These are phyloP conservation scores for Pseudorectes ferrugineus DNA, from an alignment of 2,113 vertebrate genomes.

Conservation along the genomic window DNA sequence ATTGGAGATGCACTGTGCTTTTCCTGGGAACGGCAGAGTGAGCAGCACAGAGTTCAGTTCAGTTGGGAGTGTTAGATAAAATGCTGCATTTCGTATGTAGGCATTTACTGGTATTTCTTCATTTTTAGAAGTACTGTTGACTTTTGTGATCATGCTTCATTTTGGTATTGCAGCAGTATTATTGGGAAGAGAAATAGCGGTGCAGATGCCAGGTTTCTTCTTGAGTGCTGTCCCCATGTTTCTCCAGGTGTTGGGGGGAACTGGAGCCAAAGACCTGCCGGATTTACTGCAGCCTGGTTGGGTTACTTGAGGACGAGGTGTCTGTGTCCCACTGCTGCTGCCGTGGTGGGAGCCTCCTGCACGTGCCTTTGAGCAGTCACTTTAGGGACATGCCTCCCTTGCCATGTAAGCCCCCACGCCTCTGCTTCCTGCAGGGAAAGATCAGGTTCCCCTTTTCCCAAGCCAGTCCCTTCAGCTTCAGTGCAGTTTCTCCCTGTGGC, in stretches of 20 bases:
- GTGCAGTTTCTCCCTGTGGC: neutral
- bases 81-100: neutral
- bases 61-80: neutral
- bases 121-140: constrained; percentile 12
- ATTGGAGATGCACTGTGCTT: neutral
- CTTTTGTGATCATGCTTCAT: neutral
- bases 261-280: neutral
- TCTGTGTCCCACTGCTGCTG: neutral
- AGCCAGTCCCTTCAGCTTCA: neutral
- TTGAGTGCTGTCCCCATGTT: fast-evolving
- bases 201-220: neutral
- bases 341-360: neutral
- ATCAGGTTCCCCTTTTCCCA: neutral
- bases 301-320: fast-evolving
- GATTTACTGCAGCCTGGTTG: neutral
- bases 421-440: neutral
- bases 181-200: neutral
- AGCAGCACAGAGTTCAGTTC: neutral
- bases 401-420: neutral
- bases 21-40: neutral
- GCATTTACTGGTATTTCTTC: neutral
- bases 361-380: neutral
- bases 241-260: neutral
- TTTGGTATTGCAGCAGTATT: neutral
- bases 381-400: neutral